Evolutionary conservation across 2,113 vertebrate genomes (phyloP).

Genomic region (Solea solea): DNA sequence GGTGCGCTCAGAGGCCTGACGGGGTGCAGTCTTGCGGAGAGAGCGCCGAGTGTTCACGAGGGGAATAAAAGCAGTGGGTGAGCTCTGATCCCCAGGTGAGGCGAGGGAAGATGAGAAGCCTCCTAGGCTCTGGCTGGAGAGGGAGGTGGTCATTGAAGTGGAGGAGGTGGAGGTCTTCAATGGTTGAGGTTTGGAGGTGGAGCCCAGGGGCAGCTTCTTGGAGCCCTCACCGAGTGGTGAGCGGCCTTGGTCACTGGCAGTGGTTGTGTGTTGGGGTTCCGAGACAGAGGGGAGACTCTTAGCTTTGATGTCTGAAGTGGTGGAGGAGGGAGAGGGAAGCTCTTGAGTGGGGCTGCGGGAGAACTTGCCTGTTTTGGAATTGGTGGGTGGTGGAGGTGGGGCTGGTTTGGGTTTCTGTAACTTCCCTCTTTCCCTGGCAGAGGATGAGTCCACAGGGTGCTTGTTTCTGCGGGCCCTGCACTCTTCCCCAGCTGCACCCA

Average conservation of each 20-base stretch:
- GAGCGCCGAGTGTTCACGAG: slow-evolving; percentile 91
- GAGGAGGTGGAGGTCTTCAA: slow-evolving; percentile 77
- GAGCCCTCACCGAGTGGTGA: slow-evolving; percentile 61
- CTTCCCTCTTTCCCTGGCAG: slow-evolving; percentile 87
- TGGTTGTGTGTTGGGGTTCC: slow-evolving; percentile 75
- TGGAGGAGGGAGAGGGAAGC: slow-evolving; percentile 45
- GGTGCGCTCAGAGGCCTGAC: slow-evolving; percentile 88
- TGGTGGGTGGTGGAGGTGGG: slow-evolving; percentile 86
- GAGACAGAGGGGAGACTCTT: slow-evolving; percentile 73
- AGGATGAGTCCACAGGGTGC: slow-evolving; percentile 76
- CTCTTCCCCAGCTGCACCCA: slow-evolving; percentile 85
- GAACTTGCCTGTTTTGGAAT: slow-evolving; percentile 83
- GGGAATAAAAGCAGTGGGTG: slow-evolving; percentile 88
- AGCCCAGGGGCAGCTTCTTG: slow-evolving; percentile 85
- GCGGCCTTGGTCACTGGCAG: slow-evolving; percentile 75
- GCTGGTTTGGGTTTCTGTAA: slow-evolving; percentile 90
- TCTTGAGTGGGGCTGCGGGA: slow-evolving; percentile 87
- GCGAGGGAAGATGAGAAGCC: slow-evolving; percentile 57
- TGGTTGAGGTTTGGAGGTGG: slow-evolving; percentile 85
- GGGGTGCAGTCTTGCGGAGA: slow-evolving; percentile 88
- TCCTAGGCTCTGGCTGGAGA: slow-evolving; percentile 65
- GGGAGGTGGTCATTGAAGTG: slow-evolving; percentile 62
- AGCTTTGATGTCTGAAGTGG: slow-evolving; percentile 76
- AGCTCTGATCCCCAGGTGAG: slow-evolving; percentile 76
- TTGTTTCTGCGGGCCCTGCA: slow-evolving; percentile 87